phyloP scores from a whole-genome alignment of 2,113 vertebrate genomes.

The Pseudolaguvia tuberculata region DNA sequence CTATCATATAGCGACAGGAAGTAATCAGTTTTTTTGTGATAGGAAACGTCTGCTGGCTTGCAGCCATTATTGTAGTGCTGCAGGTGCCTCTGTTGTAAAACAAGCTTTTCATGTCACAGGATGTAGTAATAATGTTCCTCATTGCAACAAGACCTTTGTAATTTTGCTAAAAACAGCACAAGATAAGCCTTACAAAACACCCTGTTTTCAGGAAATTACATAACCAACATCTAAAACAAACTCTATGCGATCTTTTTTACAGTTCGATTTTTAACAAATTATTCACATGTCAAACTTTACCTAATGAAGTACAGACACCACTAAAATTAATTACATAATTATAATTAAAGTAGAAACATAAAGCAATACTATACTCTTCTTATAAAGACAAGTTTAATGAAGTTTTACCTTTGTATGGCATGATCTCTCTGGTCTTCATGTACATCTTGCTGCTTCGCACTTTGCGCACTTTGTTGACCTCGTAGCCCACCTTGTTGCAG shows the following conservation, averaged over 20 bases:
- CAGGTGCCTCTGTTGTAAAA: not conserved
- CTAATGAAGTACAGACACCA: not conserved
- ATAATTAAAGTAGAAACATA: not conserved
- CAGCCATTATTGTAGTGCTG: not conserved
- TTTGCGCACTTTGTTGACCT: constrained; percentile 81
- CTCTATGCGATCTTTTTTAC: not conserved
- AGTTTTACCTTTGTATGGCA: constrained; percentile 90
- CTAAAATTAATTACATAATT: not conserved
- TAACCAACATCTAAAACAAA: not conserved
- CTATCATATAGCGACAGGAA: not conserved
- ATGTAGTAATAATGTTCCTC: not conserved
- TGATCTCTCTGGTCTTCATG: constrained; percentile 85
- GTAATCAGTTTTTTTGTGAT: not conserved
- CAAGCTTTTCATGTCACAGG: not conserved
- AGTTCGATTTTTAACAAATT: too few species aligned
- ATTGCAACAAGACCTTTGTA: not conserved
- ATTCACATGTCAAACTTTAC: not conserved
- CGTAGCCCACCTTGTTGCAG: constrained; percentile 93
- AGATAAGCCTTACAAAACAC: not conserved
- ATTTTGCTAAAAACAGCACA: not conserved
- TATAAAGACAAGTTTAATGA: not conserved
- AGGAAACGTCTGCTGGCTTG: not conserved
- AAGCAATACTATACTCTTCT: not conserved
- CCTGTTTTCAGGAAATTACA: not conserved
- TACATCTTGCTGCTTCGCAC: constrained; percentile 86